Base-by-base conservation (phyloP, 2,113 vertebrate species). In the Girardinichthys multiradiatus region DNA sequence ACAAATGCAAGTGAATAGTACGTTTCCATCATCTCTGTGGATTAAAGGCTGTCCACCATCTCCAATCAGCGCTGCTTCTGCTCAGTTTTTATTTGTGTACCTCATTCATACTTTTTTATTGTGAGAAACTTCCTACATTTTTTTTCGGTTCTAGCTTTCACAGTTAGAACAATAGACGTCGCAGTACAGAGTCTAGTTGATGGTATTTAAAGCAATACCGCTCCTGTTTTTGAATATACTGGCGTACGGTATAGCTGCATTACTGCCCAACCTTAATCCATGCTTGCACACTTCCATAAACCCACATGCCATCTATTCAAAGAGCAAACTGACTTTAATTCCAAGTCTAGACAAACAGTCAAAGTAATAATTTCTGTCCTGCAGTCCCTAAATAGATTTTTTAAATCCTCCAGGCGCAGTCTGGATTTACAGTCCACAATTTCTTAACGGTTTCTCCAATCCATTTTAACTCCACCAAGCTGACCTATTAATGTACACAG, bases 331-430 rank as follows among this genome's bases (percentile, higher is more conserved):
- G 68, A 74, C 69, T 69, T 28, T 83, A 77, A 89, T 87, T 81
- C 64, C 39, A 11, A 63, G 85, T 89, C 80, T 82, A 86, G 87
- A 86, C 78, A 0, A 76, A 66, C 58, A 66, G 58, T 63, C 27
- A 79, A 70, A 74, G 74, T 68, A 78, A 77, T 80, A 71, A 76
- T 74, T 86, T 78, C 68, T 69, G 60, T 69, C 71, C 68, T 21
- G 64, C 2, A 35, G 1, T 64, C 80, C 59, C 7, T 26, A 37
- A 39, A 39, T 72, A 70, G 85, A 76, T 61, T 71, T 76, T 70
- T 80, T 86, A 72, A 74, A 74, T 82, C 72, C 74, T 61, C 68
- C 80, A 51, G 77, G 10, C 45, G 57, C 54, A 31, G 70, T 75
- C 70, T 60, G 42, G 31, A 57, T 61, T 68, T 67, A 51, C 31